These are phyloP conservation scores for Eutrigla gurnardus DNA, from an alignment of 2,797 vertebrate species.

Conservation along the genomic window DNA sequence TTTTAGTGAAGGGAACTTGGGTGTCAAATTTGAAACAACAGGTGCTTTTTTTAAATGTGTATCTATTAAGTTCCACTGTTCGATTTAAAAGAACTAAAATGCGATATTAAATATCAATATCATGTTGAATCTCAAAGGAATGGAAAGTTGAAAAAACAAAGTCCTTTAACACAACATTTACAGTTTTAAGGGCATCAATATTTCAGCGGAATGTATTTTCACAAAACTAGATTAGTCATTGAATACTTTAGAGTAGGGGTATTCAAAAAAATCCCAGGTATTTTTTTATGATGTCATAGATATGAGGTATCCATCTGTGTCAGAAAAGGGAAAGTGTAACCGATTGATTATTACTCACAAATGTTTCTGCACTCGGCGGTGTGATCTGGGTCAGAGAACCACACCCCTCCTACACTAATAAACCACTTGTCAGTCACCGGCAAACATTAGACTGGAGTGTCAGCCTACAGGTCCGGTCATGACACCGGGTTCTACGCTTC, in stretches of 20 bases:
- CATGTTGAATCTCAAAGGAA: background rate
- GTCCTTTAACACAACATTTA: background rate
- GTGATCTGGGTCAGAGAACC: constrained; percentile 48
- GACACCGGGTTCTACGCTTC: constrained; percentile 53
- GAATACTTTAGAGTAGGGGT: background rate
- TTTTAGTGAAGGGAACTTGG: background rate
- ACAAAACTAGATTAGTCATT: constrained; percentile 2
- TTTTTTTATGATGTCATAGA: constrained; percentile 16
- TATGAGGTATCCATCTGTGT: constrained; percentile 27
- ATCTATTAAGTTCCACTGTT: background rate
- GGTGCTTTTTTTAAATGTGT: background rate
- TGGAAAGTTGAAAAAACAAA: background rate
- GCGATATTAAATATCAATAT: background rate
- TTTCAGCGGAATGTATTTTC: background rate
- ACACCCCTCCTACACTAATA: constrained; percentile 53
- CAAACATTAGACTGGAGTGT: constrained; percentile 50
- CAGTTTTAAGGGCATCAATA: background rate
- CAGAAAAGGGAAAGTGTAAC: constrained; percentile 29
- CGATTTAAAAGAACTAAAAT: constrained; percentile 5
- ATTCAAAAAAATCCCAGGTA: constrained; percentile 6
- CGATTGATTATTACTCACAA: constrained; percentile 37
- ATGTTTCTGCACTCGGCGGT: constrained; percentile 11
- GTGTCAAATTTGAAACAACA: constrained; percentile 16
- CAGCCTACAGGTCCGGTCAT: constrained; percentile 61
- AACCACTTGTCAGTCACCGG: constrained; percentile 67